Evolutionary conservation across 2,113 vertebrate species (phyloP).

Genomic region (Oenanthe oenanthe): DNA sequence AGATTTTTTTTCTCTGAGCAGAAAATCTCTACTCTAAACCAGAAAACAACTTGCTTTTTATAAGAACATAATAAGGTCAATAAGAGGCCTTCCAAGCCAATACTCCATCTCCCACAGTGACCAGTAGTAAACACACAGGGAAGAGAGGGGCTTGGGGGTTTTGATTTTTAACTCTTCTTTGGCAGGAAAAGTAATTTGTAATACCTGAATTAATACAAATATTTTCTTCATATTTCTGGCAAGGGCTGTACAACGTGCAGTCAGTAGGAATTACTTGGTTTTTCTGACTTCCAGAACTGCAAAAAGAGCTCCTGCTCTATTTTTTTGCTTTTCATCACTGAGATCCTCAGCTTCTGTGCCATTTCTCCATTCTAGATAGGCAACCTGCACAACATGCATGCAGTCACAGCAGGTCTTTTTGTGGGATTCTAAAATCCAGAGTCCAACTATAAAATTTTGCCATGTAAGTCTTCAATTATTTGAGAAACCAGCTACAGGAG

Average conservation of each 20-base stretch:
- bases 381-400: not conserved
- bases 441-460: not conserved
- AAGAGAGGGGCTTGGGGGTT: not conserved
- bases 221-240: not conserved
- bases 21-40: constrained; percentile 45
- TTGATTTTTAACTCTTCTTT: constrained; percentile 25
- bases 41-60: constrained; percentile 48
- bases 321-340: not conserved
- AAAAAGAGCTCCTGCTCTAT: not conserved
- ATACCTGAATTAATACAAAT: not conserved
- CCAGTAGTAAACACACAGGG: not conserved
- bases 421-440: not conserved
- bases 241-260: not conserved
- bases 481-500: not conserved
- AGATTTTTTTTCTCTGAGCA: not conserved
- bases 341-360: not conserved
- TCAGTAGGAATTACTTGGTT: not conserved
- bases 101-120: not conserved
- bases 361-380: not conserved
- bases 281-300: not conserved
- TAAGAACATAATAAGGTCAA: constrained; percentile 28
- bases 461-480: not conserved
- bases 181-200: not conserved
- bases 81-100: constrained; percentile 41
- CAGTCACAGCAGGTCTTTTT: not conserved